Evolutionary conservation across 2,888 invertebrate genomes (phyloP).

Genomic region (Oscheius myriophilus): DNA sequence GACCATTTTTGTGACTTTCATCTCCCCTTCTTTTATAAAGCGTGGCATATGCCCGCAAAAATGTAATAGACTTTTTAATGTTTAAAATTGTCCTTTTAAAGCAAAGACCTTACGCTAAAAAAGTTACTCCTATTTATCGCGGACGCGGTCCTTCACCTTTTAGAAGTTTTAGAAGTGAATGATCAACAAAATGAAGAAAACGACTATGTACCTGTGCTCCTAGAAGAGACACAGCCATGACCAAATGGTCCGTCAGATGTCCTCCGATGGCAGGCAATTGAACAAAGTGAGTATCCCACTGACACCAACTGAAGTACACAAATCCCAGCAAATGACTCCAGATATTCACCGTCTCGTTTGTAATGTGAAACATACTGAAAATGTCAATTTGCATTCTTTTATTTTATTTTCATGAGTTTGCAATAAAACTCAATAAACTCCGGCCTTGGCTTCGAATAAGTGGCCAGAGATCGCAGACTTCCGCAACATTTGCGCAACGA

Average conservation of each 20-base stretch:
- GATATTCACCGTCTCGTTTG: slow-evolving; percentile 95
- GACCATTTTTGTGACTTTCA: too few relatives aligned
- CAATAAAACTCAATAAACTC: too few relatives aligned
- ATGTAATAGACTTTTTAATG: too few relatives aligned
- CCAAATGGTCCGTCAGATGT: slow-evolving; percentile 83
- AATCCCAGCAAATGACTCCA: slow-evolving; percentile 86
- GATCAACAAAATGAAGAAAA: background rate
- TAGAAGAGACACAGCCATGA: slow-evolving; percentile 83
- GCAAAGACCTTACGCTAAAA: too few relatives aligned
- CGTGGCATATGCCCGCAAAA: too few relatives aligned
- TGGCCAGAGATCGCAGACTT: background rate
- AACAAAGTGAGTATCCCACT: slow-evolving; percentile 81
- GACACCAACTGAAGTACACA: slow-evolving; percentile 81
- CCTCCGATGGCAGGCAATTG: slow-evolving; percentile 79
- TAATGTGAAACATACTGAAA: slow-evolving; percentile 90
- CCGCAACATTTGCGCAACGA: background rate
- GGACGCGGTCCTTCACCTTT: background rate
- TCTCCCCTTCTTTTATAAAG: too few relatives aligned
- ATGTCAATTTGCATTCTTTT: background rate
- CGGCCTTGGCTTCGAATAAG: background rate
- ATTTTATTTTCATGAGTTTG: background rate
- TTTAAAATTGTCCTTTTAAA: too few relatives aligned
- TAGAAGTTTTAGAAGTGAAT: background rate
- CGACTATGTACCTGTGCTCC: slow-evolving; percentile 79
- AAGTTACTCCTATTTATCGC: background rate